phyloP scores from a whole-genome alignment of 2,888 invertebrate species.

The Idaea biselata region DNA sequence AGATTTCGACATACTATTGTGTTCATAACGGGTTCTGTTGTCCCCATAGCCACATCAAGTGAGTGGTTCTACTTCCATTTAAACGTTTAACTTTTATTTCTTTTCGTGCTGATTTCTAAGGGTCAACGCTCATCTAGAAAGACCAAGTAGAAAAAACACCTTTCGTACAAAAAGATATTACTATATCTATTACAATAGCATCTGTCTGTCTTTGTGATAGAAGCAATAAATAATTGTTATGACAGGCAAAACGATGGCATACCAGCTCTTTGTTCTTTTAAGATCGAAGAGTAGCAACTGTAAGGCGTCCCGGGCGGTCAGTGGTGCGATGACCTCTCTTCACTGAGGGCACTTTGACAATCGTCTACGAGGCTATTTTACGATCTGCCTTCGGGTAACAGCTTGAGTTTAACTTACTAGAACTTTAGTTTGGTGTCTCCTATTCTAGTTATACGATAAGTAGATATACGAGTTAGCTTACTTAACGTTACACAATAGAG shows the following conservation, averaged over 20 bases:
- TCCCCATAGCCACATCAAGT: slow-evolving; percentile 15
- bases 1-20: slow-evolving; percentile 27
- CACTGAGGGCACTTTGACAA: slow-evolving; percentile 42
- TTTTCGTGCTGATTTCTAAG: not conserved
- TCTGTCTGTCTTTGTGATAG: not conserved
- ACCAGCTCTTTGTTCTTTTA: slow-evolving; percentile 23
- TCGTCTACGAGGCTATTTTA: slow-evolving; percentile 38
- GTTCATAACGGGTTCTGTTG: slow-evolving; percentile 28
- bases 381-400: slow-evolving; percentile 17
- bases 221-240: not conserved
- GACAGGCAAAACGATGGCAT: not conserved
- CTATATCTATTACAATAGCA: not conserved
- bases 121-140: not conserved
- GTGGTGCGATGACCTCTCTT: slow-evolving; percentile 63
- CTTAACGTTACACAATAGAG: not conserved
- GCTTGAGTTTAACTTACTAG: not conserved
- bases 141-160: not conserved
- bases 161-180: not conserved
- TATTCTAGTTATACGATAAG: no score
- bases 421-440: not conserved
- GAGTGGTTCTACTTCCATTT: slow-evolving; percentile 6
- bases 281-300: slow-evolving; percentile 35
- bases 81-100: slow-evolving; percentile 17
- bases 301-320: slow-evolving; percentile 39
- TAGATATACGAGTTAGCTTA: not conserved